Percentiles rank a stretch among this genome's conserved stretches.
These are phyloP conservation scores for Ectemnius lituratus DNA, from an alignment of 2,888 invertebrate genomes.

Conservation along the genomic window DNA sequence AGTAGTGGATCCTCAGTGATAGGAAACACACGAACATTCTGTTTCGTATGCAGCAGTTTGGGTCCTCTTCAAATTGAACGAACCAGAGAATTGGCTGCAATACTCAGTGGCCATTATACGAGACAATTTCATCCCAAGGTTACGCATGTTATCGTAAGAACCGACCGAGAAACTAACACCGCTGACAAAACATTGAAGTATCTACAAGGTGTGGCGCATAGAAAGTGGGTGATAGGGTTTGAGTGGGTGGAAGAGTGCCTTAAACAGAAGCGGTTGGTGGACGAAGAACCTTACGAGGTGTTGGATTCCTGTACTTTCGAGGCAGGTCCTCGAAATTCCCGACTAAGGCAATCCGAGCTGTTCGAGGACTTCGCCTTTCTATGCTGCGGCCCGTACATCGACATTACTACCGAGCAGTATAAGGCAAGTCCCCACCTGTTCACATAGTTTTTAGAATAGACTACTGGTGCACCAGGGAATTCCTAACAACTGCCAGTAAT, in stretches of 20 bases:
- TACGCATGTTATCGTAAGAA: constrained; percentile 68
- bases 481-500: neutral
- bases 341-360: constrained; percentile 51
- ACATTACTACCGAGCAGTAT: constrained; percentile 58
- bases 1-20: too few relatives aligned
- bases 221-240: constrained; percentile 66
- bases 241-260: constrained; percentile 66
- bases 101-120: constrained; percentile 51
- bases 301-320: constrained; percentile 58
- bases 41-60: constrained; percentile 66
- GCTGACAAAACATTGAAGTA: constrained; percentile 68
- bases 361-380: constrained; percentile 65
- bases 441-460: neutral
- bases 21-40: constrained; percentile 19
- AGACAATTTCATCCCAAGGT: constrained; percentile 56
- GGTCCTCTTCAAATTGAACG: constrained; percentile 38
- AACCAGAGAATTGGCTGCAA: constrained; percentile 56
- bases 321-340: constrained; percentile 64
- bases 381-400: constrained; percentile 63
- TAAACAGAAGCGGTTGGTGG: constrained; percentile 45
- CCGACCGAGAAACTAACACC: constrained; percentile 43
- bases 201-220: constrained; percentile 67
- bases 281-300: constrained; percentile 68
- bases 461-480: neutral
- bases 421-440: constrained; percentile 54